Conservation (phyloP, 2,797 vertebrate genomes). For the Todus mexicanus region DNA sequence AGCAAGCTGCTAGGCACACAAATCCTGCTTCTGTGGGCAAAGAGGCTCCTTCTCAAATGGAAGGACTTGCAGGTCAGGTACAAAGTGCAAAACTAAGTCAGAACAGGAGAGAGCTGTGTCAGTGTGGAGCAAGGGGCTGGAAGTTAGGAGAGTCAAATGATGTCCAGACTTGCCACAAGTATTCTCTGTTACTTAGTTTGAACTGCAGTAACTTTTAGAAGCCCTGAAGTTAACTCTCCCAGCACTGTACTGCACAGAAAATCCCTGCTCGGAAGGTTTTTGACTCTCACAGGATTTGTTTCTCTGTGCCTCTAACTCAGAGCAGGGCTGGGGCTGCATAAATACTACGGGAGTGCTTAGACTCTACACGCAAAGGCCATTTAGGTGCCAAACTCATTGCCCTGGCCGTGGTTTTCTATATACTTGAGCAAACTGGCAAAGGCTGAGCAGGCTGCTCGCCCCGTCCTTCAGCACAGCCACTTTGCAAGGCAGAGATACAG, state of each 20-base stretch:
- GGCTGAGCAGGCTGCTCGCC: neutral
- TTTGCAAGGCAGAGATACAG: neutral
- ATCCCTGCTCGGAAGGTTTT: neutral
- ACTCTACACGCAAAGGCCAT: neutral
- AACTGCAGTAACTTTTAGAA: neutral
- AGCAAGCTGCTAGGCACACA: neutral
- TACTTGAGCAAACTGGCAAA: neutral
- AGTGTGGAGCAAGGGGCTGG: accelerated
- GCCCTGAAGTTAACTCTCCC: neutral
- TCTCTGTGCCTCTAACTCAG: neutral
- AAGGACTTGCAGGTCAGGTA: neutral
- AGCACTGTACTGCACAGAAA: neutral
- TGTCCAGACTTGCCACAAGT: neutral
- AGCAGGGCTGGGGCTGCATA: neutral
- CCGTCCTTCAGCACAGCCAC: accelerated
- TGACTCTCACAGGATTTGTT: neutral
- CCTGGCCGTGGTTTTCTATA: neutral
- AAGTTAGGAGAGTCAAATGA: neutral
- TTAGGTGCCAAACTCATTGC: neutral
- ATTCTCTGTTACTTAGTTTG: neutral
- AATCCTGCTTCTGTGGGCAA: neutral
- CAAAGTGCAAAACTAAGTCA: neutral
- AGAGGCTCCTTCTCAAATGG: neutral
- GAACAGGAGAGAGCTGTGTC: accelerated
- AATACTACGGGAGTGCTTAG: neutral